Conservation (phyloP, 2,113 vertebrate genomes). For the Poeciliopsis retropinna region DNA sequence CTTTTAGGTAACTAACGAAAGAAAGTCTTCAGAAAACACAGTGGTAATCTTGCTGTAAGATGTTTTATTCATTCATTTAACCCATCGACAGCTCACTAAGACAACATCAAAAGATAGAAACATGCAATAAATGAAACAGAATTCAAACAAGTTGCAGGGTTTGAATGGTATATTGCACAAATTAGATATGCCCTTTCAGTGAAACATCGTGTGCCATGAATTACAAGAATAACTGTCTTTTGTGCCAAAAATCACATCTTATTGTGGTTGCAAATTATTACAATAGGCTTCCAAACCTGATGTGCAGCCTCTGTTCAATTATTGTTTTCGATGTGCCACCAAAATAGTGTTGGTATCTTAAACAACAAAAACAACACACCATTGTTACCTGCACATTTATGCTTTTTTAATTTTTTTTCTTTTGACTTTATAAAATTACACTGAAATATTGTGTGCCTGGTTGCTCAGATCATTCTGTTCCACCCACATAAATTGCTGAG, state of each 20-base stretch:
- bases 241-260: neutral
- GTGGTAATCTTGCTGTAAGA: conserved; percentile 37
- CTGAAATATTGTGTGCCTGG: neutral
- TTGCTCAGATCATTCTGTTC: neutral
- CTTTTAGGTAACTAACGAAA: conserved; percentile 48
- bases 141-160: conserved; percentile 20
- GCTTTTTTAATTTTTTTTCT: too few relatives aligned
- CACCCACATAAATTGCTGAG: neutral
- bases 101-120: conserved; percentile 33
- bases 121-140: conserved; percentile 32
- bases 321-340: neutral
- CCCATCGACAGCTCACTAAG: conserved; percentile 32
- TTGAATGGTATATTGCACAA: conserved; percentile 10
- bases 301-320: neutral
- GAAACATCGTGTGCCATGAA: conserved; percentile 16
- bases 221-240: conserved; percentile 22
- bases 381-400: too few relatives aligned
- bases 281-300: neutral
- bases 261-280: too few relatives aligned
- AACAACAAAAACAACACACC: too few relatives aligned
- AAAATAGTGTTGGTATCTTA: neutral
- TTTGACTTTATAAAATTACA: neutral
- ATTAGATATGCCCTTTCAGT: conserved; percentile 20
- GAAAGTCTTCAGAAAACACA: conserved; percentile 41
- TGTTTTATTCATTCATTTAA: conserved; percentile 71